Percentiles rank a stretch among this genome's conserved stretches.
Conservation (phyloP, 2,797 vertebrate genomes). For the Pseudochirops corinnae region DNA sequence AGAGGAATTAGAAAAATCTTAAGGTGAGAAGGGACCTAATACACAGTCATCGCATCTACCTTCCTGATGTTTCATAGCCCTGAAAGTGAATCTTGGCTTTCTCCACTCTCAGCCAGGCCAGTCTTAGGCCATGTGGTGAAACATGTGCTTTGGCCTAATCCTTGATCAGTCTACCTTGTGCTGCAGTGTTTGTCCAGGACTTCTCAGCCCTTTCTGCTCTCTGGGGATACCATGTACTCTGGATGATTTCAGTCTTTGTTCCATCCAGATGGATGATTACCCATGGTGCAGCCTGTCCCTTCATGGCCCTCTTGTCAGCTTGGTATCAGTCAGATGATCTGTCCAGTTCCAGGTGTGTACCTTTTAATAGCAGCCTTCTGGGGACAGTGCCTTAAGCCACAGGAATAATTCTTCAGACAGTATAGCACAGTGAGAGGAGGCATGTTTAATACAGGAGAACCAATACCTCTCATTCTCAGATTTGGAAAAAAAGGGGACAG, state of each 20-base stretch:
- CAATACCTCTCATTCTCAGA: too few species aligned
- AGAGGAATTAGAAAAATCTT: slow-evolving; percentile 50
- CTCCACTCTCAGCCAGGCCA: not conserved
- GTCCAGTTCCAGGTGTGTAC: slow-evolving; percentile 26
- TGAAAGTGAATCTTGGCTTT: not conserved
- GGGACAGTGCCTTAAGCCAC: slow-evolving; percentile 41
- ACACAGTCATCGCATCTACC: not conserved
- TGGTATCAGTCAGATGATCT: slow-evolving; percentile 55
- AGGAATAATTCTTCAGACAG: slow-evolving; percentile 46
- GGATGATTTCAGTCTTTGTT: not conserved
- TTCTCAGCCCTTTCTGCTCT: not conserved
- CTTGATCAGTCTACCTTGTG: not conserved
- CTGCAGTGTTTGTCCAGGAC: not conserved
- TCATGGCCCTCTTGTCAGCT: slow-evolving; percentile 47
- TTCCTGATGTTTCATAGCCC: not conserved
- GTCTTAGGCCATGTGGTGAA: not conserved
- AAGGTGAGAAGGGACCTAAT: slow-evolving; percentile 10
- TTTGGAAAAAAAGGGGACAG: too few species aligned
- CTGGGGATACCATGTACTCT: not conserved
- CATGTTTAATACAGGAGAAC: not conserved
- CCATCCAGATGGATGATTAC: slow-evolving; percentile 46
- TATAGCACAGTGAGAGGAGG: not conserved
- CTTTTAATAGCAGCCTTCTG: slow-evolving; percentile 52
- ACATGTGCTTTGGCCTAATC: not conserved
- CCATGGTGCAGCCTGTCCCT: slow-evolving; percentile 45